Base-by-base conservation (phyloP, 2,113 vertebrate genomes). In the Cyanoramphus novaezelandiae region DNA sequence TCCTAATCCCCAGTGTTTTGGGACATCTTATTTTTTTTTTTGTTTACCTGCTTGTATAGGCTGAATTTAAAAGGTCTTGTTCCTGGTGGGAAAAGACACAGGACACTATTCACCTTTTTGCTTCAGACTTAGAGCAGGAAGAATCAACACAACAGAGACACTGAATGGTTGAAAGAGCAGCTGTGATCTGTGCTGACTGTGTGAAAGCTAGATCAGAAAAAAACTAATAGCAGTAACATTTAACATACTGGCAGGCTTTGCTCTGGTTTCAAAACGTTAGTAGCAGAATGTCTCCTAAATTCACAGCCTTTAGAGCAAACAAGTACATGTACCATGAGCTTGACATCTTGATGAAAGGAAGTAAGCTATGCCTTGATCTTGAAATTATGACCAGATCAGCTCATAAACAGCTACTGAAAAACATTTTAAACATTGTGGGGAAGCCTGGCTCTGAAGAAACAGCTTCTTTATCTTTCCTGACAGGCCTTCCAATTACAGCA, bases 361-460 rank as follows among this genome's bases (percentile, higher is more conserved):
- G 35, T 53, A 70, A 94, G 64, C 86, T 81, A 65, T 84, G 86
- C 77, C 88, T 96, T 82, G 57, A 59, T 95, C 62, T 86, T 93
- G 71, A 94, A 93, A 78, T 78, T 90, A 62, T 94, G 92, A 69
- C 65, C 83, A 78, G 69, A 90, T 86, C 80, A 82, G 65, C 52
- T 93, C 69, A 50, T 82, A 79, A 88, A 92, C 80, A 82, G 77
- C 77, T 94, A 89, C 77, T 70, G 77, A 53, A 84, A 94, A 95
- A 75, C 37, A 64, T 70, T 92, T 82, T 37, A 64, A 92, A 60
- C 84, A 55, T 29, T 70, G 62, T 33, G 50, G 28, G 25, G 49
- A 88, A 80, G 80, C 33, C n/a, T 82, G 39, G 59, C 29, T 87
- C 29, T 19, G 53, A 88, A 93, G 49, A 84, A 95, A 68, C 69